Conservation (phyloP, 2,113 vertebrate species). For the Siniperca chuatsi region DNA sequence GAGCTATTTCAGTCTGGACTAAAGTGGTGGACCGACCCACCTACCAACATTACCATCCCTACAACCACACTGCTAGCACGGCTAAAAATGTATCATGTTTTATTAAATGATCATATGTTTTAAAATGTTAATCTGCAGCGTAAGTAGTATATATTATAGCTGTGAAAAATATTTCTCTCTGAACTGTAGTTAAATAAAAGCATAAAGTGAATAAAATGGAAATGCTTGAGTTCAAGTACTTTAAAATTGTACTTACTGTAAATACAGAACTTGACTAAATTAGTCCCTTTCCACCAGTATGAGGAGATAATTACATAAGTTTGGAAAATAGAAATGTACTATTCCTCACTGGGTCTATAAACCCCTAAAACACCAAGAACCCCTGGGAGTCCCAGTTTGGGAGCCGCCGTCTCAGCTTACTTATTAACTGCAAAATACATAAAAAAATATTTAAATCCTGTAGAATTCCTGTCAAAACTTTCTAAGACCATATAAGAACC, state of each 20-base stretch:
- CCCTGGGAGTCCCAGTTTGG: background rate
- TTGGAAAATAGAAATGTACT: background rate
- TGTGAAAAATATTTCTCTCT: background rate
- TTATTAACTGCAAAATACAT: conserved; percentile 32
- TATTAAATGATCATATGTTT: background rate
- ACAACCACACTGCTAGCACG: background rate
- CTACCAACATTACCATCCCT: background rate
- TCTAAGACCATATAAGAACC: conserved; percentile 22
- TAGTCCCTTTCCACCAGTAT: background rate
- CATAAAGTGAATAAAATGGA: background rate
- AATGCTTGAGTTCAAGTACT: background rate
- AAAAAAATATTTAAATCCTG: conserved; percentile 18
- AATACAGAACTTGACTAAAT: background rate
- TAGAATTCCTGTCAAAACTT: conserved; percentile 23
- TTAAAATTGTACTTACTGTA: background rate
- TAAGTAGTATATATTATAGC: background rate
- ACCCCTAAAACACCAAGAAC: background rate
- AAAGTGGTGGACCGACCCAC: background rate
- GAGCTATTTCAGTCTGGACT: background rate
- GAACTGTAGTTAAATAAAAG: background rate
- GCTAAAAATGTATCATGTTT: background rate
- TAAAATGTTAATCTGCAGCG: background rate
- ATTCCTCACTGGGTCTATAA: conserved; percentile 6
- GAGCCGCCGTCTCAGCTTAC: background rate
- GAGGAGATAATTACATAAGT: background rate